Percentiles rank a stretch among this genome's conserved stretches.
Conservation (phyloP, 2,797 vertebrate genomes). For the Odontamblyopus lacepedii region DNA sequence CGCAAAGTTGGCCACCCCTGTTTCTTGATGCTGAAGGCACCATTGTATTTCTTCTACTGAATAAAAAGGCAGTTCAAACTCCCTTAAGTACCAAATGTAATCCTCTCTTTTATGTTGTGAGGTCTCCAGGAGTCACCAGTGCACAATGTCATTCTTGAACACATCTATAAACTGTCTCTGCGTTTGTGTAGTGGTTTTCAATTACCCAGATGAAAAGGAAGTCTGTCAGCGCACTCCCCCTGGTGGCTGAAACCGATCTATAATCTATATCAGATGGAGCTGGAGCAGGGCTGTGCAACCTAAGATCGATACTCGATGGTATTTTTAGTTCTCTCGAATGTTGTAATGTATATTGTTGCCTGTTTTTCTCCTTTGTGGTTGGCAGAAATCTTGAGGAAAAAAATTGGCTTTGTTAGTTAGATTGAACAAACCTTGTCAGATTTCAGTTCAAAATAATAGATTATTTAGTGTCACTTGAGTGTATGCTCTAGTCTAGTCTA, state of each 20-base stretch:
- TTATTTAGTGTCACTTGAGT: background rate
- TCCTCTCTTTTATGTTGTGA: background rate
- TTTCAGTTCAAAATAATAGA: background rate
- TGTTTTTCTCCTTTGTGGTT: background rate
- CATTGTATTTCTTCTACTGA: too few relatives aligned
- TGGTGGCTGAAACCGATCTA: background rate
- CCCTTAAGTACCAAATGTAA: too few relatives aligned
- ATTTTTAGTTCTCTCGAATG: constrained; percentile 8
- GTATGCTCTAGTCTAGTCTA: too few relatives aligned
- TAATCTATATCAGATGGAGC: constrained; percentile 7
- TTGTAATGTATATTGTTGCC: constrained; percentile 3
- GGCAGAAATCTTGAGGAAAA: background rate
- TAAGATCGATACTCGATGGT: background rate
- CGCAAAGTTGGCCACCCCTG: too few relatives aligned
- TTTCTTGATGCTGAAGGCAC: too few relatives aligned
- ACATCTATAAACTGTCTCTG: background rate
- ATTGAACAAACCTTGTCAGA: background rate
- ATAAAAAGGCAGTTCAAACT: too few relatives aligned
- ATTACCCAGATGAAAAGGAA: constrained; percentile 1
- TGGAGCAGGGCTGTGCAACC: background rate
- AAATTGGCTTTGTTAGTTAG: background rate
- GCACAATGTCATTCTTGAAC: background rate
- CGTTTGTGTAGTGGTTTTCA: background rate
- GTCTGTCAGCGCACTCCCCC: constrained; percentile 7
- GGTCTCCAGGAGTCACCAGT: constrained; percentile 1